A percentile compares a stretch with the other conserved stretches of the same genome.
phyloP scores from a whole-genome alignment of 2,888 invertebrate species.

The Drosophila eohydei region DNA sequence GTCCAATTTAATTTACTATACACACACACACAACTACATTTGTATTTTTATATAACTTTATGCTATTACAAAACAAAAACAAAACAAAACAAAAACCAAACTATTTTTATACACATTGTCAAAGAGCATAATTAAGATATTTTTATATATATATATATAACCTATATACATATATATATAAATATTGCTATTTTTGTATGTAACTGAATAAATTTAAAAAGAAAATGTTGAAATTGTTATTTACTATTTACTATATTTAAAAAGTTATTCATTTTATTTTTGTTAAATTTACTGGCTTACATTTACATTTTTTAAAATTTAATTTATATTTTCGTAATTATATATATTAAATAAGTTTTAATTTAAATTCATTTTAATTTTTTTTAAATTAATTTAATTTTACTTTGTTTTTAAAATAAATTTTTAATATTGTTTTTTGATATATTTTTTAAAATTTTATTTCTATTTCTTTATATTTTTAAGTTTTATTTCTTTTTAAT shows the following conservation, averaged over 20 bases:
- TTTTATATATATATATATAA: conserved; percentile 55
- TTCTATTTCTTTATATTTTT: background rate
- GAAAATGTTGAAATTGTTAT: conserved; percentile 63
- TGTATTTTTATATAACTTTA: conserved; percentile 53
- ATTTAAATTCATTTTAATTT: background rate
- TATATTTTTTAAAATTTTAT: background rate
- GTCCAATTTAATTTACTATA: conserved; percentile 32
- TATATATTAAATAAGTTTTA: too few species aligned
- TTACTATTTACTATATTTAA: conserved; percentile 18
- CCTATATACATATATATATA: conserved; percentile 45
- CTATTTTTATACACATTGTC: conserved; percentile 72
- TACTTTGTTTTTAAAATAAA: too few species aligned
- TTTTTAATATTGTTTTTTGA: background rate
- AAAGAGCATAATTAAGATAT: conserved; percentile 58
- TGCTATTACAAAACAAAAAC: conserved; percentile 14
- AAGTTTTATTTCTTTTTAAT: background rate
- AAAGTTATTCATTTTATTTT: background rate
- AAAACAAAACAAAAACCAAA: conserved; percentile 15
- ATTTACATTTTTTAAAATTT: conserved; percentile 9
- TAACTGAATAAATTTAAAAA: conserved; percentile 78
- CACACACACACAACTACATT: conserved; percentile 25
- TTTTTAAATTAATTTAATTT: too few species aligned
- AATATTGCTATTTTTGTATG: conserved; percentile 74
- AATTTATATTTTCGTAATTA: background rate
- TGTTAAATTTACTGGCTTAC: conserved; percentile 39